Evolutionary conservation across 2,797 vertebrate species (phyloP), one percentile per base, ranked within the genome.

Genomic region (Trachurus trachurus): DNA sequence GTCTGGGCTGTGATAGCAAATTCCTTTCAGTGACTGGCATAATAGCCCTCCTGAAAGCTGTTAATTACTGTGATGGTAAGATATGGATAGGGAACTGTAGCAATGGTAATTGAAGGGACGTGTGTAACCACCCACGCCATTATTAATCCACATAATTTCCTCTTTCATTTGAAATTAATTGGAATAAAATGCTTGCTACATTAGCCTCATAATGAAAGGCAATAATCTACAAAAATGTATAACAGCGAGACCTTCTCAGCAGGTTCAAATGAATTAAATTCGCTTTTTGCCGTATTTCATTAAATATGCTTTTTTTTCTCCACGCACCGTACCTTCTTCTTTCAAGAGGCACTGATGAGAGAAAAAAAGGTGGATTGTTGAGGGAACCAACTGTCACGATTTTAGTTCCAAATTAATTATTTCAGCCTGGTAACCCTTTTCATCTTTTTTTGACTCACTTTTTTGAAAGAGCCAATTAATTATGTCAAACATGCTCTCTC

Each of bases 381-480:
- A 9, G 93, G 92, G 95, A 97, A 96, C 89, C 95, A 94, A 96
- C 96, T 97, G 96, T 97, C 96, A 97, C 94, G 90, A 96, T 96
- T 96, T 96, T 95, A 94, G 94, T 53, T 95, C 95, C 95, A 96
- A 96, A 97, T 97, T 96, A 97, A 97, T 97, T 97, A 97, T 97
- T 97, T 97, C 96, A 97, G 96, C 95, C 96, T 92, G 96, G 97
- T 97, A 97, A 97, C 96, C 96, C 96, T 96, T 96, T 97, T 97
- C 96, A 97, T 97, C 96, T 96, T 96, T 96, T 96, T 90, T 94
- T 96, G 96, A 96, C 96, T 97, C 95, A 95, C 96, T 97, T 96
- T 97, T 96, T 94, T 96, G 96, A 97, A 96, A 97, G 84, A 97
- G 96, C 96, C 96, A 97, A 97, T 98, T 97, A 97, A 97, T 97